Base-by-base conservation (phyloP, 2,888 invertebrate genomes). In the Sinohyriopsis cumingii region DNA sequence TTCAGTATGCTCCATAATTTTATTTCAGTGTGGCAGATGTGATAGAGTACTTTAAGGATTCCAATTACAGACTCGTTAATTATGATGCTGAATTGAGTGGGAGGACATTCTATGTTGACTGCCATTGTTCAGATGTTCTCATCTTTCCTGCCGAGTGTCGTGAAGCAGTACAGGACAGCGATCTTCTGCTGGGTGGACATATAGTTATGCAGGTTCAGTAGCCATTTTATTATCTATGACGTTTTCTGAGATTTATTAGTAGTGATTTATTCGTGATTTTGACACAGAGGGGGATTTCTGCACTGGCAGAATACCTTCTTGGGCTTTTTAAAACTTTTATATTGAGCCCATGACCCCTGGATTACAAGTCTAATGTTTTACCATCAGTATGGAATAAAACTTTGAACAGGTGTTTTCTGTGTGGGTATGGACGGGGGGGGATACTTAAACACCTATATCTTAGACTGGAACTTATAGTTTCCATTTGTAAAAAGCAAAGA, bases 191-290 rank as follows among this genome's bases (percentile, higher is more conserved):
- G n/a, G 63, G 73, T 15, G 87, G 87, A 22, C 79, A 82, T 28
- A 71, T 89, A 19, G 84, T 89, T n/a, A 77, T 87, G 66, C 89
- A 89, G 89, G 89, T 89, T 71, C 9, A 25, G n/a, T 24, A 59
- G n/a, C 19, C 20, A 45, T 45, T 45, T 45, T 45, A 45, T 45
- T 45, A 45, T 15, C 45, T 45, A 0, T 45, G 57, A 59, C 3
- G 57, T 9, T 19, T 45, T 15, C 28, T 24, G 15, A 63, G 54
- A 25, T 45, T 62, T 6, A 15, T 62, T 33, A 6, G 33, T 5
- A 33, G 45, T 19, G 24, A 22, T 19, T 12, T 62, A 18, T 18
- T 33, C n/a, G 19, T n/a, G 19, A 61, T 28, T 61, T 22, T 28
- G 22, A 28, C 9, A 12, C 22, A 61, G 28, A 61, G 18, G 12